These are phyloP conservation scores for Cyclophora albipunctata DNA, from an alignment of 2,888 invertebrate genomes.

Conservation along the genomic window DNA sequence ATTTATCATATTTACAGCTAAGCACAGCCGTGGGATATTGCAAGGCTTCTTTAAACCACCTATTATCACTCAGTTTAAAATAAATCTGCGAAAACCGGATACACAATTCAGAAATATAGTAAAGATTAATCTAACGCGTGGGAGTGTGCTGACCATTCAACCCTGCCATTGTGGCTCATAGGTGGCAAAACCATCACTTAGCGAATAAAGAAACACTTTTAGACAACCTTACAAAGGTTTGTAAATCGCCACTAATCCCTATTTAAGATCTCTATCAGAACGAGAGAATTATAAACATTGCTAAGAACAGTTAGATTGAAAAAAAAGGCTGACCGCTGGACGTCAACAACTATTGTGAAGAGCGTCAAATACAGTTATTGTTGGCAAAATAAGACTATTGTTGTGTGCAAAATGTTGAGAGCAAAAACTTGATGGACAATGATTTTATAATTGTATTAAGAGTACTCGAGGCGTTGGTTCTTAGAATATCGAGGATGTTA, in stretches of 20 bases:
- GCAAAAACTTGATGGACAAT: conserved; percentile 58
- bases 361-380: conserved; percentile 59
- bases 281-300: conserved; percentile 57
- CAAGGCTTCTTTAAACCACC: too few relatives aligned
- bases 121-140: conserved; percentile 38
- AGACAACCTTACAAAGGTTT: conserved; percentile 52
- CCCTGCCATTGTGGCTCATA: conserved; percentile 42
- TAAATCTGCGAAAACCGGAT: conserved; percentile 31
- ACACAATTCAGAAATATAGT: conserved; percentile 19
- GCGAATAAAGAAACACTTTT: conserved; percentile 29
- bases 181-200: conserved; percentile 50
- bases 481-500: conserved; percentile 20
- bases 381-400: conserved; percentile 68
- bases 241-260: conserved; percentile 54
- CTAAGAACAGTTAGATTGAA: conserved; percentile 50
- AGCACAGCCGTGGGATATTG: too few relatives aligned
- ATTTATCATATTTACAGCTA: too few relatives aligned
- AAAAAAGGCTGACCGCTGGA: conserved; percentile 38
- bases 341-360: conserved; percentile 30
- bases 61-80: too few relatives aligned
- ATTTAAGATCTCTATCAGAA: conserved; percentile 65
- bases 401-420: conserved; percentile 40
- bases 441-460: conserved; percentile 64
- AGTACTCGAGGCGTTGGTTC: conserved; percentile 31
- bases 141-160: conserved; percentile 46